phyloP scores from a whole-genome alignment of 2,797 vertebrate species.

The Calcarius lapponicus region DNA sequence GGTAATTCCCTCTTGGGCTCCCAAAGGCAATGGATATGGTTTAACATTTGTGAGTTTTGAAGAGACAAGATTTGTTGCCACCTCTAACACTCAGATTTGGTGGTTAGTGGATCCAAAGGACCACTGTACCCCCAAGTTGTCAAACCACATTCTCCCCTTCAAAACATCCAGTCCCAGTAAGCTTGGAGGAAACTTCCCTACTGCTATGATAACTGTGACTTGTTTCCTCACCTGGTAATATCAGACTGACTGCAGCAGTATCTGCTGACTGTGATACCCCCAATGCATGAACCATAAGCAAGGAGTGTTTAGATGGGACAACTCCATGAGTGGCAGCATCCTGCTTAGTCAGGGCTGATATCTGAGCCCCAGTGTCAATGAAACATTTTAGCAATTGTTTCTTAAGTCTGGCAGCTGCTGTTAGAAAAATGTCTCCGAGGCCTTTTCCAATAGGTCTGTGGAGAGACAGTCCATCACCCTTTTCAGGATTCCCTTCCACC shows the following conservation, averaged over 20 bases:
- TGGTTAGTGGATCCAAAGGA: background rate
- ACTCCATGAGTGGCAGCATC: background rate
- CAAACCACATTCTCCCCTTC: background rate
- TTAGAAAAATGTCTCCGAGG: background rate
- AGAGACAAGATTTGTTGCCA: background rate
- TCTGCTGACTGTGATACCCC: background rate
- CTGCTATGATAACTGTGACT: background rate
- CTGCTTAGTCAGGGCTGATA: too few species aligned
- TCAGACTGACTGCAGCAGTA: background rate
- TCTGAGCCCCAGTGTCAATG: background rate
- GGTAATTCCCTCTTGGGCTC: background rate
- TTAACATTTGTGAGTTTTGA: background rate
- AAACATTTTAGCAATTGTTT: background rate
- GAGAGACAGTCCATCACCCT: too few species aligned
- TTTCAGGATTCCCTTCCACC: background rate
- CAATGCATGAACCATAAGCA: background rate
- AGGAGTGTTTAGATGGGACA: accelerated
- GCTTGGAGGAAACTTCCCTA: background rate
- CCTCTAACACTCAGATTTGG: background rate
- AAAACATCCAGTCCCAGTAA: background rate
- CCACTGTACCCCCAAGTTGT: background rate
- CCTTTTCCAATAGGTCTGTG: background rate
- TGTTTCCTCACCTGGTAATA: background rate
- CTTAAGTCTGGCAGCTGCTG: background rate
- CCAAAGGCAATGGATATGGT: background rate